These are phyloP conservation scores for Leptopilina boulardi DNA, from an alignment of 1,140 invertebrate genomes.

Conservation along the genomic window DNA sequence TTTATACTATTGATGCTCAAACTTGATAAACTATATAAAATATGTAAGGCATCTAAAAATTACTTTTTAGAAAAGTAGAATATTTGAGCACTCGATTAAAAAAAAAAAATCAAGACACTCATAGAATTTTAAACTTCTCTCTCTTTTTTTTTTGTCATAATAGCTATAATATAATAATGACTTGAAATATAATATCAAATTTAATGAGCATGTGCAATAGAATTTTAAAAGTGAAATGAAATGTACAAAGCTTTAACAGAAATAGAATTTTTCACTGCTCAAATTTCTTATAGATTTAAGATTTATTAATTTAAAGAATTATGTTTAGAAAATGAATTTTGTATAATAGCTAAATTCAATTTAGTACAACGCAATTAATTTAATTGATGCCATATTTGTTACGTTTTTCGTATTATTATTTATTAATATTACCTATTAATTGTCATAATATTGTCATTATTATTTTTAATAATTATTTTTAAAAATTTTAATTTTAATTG, in stretches of 20 bases:
- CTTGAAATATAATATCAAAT: conserved; percentile 12
- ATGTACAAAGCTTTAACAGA: conserved; percentile 7
- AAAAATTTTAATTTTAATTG: neutral
- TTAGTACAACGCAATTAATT: neutral
- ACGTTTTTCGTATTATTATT: neutral
- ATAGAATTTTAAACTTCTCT: neutral
- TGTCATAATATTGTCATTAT: neutral
- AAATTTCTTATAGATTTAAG: neutral
- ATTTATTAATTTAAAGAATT: conserved; percentile 2
- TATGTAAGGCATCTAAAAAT: conserved; percentile 2
- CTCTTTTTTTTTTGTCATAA: neutral
- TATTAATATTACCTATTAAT: neutral
- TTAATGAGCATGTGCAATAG: neutral
- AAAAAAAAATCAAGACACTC: neutral
- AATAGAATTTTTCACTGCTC: conserved; percentile 14
- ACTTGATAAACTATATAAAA: conserved; percentile 36
- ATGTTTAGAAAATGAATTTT: neutral
- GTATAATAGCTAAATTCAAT: neutral
- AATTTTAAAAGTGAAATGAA: conserved; percentile 4
- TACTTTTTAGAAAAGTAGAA: conserved; percentile 32
- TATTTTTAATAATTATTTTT: neutral
- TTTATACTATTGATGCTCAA: conserved; percentile 46
- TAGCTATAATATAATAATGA: neutral
- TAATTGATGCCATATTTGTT: conserved; percentile 3
- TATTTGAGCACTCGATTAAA: conserved; percentile 33